phyloP scores from a whole-genome alignment of 2,797 vertebrate species.

The Rhabdomys pumilio region DNA sequence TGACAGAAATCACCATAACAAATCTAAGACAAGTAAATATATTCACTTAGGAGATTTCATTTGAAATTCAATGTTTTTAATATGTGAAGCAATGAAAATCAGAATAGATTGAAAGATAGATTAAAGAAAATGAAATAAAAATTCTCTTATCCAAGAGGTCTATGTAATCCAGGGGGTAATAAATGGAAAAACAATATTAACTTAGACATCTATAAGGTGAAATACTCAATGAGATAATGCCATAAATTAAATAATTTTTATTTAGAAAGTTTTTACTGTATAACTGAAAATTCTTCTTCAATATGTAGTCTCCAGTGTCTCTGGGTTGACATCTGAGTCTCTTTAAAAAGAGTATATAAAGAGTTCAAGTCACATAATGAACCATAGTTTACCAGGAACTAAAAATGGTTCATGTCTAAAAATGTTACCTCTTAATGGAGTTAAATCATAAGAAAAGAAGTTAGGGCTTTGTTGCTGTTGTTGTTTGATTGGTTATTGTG shows the following conservation, averaged over 20 bases:
- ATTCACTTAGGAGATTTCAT: neutral
- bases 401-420: neutral
- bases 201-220: neutral
- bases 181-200: neutral
- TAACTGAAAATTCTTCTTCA: neutral
- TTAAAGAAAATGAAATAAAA: constrained; percentile 15
- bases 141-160: neutral
- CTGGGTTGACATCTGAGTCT: neutral
- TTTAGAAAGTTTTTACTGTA: neutral
- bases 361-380: neutral
- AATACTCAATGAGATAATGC: neutral
- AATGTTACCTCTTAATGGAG: neutral
- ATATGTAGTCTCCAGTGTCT: neutral
- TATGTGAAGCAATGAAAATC: neutral
- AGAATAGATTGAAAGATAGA: neutral
- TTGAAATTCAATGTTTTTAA: constrained; percentile 4
- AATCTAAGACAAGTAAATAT: neutral
- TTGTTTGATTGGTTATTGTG: neutral
- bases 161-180: neutral
- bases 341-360: neutral
- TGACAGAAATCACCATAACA: neutral
- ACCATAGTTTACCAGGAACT: neutral
- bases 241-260: neutral
- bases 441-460: neutral
- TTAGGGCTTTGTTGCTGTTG: neutral